Percentiles rank a stretch among this genome's conserved stretches.
These are phyloP conservation scores for Gonatopus flavifemur DNA, from an alignment of 1,140 invertebrate genomes.

Conservation along the genomic window DNA sequence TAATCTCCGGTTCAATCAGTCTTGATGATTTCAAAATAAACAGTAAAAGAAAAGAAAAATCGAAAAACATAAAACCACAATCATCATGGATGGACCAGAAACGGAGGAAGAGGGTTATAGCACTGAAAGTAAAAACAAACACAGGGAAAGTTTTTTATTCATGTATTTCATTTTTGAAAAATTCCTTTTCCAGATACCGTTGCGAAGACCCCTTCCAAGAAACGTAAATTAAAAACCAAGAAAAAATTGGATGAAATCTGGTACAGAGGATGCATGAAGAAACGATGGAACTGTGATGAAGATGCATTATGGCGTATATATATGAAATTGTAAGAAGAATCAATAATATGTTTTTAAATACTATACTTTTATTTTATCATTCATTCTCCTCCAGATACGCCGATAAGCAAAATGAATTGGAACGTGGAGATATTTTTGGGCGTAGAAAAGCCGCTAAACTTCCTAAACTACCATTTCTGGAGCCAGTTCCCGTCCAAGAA, in stretches of 20 bases:
- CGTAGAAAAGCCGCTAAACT: constrained; percentile 15
- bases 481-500: constrained; percentile 17
- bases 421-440: constrained; percentile 22
- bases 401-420: constrained; percentile 20
- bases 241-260: constrained; percentile 3
- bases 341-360: background rate
- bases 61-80: too few species aligned
- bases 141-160: too few species aligned
- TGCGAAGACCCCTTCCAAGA: too few species aligned
- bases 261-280: constrained; percentile 6
- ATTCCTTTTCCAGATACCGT: too few species aligned
- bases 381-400: constrained; percentile 19
- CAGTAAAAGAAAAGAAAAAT: too few species aligned
- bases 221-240: background rate
- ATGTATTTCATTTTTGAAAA: too few species aligned
- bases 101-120: too few species aligned
- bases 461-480: constrained; percentile 19
- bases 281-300: constrained; percentile 22
- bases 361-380: background rate
- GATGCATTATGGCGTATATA: constrained; percentile 27
- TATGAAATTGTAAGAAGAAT: constrained; percentile 29
- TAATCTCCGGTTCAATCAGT: too few species aligned
- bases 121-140: too few species aligned
- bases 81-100: too few species aligned
- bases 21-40: too few species aligned